These are phyloP conservation scores for Nasua narica DNA, from an alignment of 2,797 vertebrate species.

Conservation along the genomic window DNA sequence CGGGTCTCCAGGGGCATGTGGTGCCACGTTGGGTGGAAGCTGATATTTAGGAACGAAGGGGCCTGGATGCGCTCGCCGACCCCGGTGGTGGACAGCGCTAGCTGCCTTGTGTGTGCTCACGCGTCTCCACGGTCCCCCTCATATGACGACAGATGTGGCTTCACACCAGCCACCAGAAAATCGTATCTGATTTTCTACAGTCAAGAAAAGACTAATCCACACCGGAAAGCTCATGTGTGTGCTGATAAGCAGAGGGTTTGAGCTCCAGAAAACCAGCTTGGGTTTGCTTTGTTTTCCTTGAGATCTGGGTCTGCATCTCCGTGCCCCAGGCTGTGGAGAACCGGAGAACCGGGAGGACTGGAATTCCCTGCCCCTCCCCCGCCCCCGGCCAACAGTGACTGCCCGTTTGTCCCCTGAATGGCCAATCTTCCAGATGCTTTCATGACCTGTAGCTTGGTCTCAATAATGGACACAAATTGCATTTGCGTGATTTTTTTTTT, in stretches of 20 bases:
- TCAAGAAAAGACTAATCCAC: not conserved
- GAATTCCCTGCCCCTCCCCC: not conserved
- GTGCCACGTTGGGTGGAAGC: not conserved
- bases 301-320: not conserved
- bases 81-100: not conserved
- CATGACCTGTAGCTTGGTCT: not conserved
- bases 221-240: not conserved
- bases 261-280: not conserved
- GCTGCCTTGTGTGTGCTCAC: accelerated
- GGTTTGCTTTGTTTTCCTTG: not conserved
- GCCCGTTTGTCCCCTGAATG: not conserved
- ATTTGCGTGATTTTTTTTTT: not conserved
- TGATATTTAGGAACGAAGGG: not conserved
- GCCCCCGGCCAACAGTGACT: not conserved
- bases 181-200: not conserved
- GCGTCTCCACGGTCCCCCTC: not conserved
- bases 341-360: accelerated
- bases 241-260: not conserved
- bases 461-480: not conserved
- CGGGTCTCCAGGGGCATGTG: not conserved
- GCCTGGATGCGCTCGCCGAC: not conserved
- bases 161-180: accelerated
- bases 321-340: not conserved
- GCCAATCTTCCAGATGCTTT: not conserved
- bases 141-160: not conserved